Base-by-base conservation (phyloP, 2,113 vertebrate species). In the Beaufortia kweichowensis region DNA sequence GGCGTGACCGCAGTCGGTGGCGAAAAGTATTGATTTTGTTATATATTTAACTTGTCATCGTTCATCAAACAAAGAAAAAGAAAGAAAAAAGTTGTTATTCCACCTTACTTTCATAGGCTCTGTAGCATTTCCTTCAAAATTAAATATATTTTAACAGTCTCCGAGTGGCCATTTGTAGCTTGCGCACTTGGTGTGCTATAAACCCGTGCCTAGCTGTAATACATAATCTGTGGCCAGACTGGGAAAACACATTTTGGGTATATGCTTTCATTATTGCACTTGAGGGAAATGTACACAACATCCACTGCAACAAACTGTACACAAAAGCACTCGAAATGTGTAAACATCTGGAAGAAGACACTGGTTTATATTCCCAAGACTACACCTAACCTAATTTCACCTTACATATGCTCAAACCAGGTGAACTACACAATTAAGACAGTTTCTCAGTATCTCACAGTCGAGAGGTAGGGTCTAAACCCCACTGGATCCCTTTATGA, bases 401-500 rank as follows among this genome's bases (percentile, higher is more conserved):
- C 24, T 56, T 53, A 59, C 23, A 71, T 59, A 6, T 39, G 59
- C 65, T 73, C 63, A 70, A 62, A 35, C 19, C 23, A 53, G 68
- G 33, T 63, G 39, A 21, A 33, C 28, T 48, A 43, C 43, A 39
- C 43, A 50, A n/a, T 61, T 56, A 71, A 56, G 55, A 39, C 9
- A 19, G 56, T 78, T 70, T 63, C 33, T 39, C 65, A 19, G 56
- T 78, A 64, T 63, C 33, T 39, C 65, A 26, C 55, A 67, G 33
- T 41, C 26, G 55, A 33, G 23, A 74, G 75, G 70, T 28, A 61
- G 61, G 77, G 56, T 76, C 50, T 70, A 43, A 81, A 67, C 86
- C 81, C 83, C 83, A 75, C 23, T 68, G 79, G 84, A 86, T 78
- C 79, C 76, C 81, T 77, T 71, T 72, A 82, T 89, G 87, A 87